Evolutionary conservation across 2,797 vertebrate genomes (phyloP).

Genomic region (Notoglanidium macrostoma): DNA sequence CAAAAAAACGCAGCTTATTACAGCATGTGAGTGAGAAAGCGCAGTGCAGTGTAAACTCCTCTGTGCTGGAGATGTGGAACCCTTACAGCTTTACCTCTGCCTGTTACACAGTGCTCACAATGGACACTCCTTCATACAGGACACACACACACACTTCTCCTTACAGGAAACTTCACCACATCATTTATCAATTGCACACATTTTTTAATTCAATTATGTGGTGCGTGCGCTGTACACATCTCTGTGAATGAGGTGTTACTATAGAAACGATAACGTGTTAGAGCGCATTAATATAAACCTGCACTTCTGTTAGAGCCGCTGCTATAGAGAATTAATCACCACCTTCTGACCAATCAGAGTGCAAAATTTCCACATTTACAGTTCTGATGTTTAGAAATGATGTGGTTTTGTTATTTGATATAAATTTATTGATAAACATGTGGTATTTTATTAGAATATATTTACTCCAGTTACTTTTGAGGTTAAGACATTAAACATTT

Average conservation of each 20-base stretch:
- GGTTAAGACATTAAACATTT: not conserved
- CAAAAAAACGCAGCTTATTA: not conserved
- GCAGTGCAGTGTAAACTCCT: not conserved
- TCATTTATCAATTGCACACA: too few species aligned
- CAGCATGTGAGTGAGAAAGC: not conserved
- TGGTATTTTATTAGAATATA: not conserved
- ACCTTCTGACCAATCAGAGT: not conserved
- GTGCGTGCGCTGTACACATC: too few species aligned
- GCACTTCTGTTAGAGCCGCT: not conserved
- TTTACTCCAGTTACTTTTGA: not conserved
- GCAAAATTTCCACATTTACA: not conserved
- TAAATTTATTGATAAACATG: not conserved
- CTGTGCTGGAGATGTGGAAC: not conserved
- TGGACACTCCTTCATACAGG: not conserved
- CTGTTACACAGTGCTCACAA: not conserved
- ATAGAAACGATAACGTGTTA: not conserved
- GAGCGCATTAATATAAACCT: not conserved
- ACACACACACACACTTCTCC: not conserved
- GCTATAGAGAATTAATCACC: not conserved
- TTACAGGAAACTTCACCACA: too few species aligned
- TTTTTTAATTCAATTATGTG: too few species aligned
- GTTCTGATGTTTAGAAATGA: not conserved
- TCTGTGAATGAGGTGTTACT: not conserved
- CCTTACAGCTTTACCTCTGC: too few species aligned
- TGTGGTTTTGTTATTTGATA: not conserved